Evolutionary conservation across 1,140 invertebrate genomes (phyloP), one percentile per base, ranked within the genome.

Genomic region (Cyclargus thomasi): DNA sequence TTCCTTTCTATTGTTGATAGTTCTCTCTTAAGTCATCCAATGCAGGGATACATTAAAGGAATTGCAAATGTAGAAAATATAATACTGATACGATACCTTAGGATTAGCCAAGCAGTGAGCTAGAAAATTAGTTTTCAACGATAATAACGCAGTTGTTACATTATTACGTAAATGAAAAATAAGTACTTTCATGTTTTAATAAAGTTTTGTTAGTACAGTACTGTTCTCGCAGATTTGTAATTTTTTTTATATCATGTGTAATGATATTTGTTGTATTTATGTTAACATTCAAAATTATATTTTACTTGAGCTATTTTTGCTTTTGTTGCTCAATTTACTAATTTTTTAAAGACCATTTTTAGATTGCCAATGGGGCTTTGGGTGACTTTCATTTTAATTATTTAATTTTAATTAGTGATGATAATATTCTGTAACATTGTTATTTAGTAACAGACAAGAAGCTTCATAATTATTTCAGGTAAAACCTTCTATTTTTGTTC

Each of bases 311-410:
- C 39, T 47, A 47, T 47, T 0, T 47, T 47, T 47, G 39, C 14
- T 16, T 47, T 47, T 47, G 39, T 47, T 47, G 39, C 39, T 47
- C 39, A 47, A 47, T 47, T 16, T 47, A 29, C 29, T 29, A 29
- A 29, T 29, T 29, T 7, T 29, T 29, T 29, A 7, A n/a, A 29
- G 29, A 29, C 29, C 29, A 29, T 57, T 35, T 22, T 63, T 55
- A 67, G 59, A 63, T 68, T 70, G 71, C 71, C 39, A 16, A 47
- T 47, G 39, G 14, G 14, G 39, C 39, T 14, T 47, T 47, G 39
- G 14, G 39, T 47, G 14, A 47, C 39, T 14, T 47, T 47, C 14
- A 47, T 16, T 47, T 47, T 3, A 47, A 47, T 29, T 29, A 5
- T 29, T 29, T 29, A 4, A 1, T 29, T 29, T 29, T 29, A 0